Conservation (phyloP, 2,888 invertebrate genomes). For the Rhagium mordax region DNA sequence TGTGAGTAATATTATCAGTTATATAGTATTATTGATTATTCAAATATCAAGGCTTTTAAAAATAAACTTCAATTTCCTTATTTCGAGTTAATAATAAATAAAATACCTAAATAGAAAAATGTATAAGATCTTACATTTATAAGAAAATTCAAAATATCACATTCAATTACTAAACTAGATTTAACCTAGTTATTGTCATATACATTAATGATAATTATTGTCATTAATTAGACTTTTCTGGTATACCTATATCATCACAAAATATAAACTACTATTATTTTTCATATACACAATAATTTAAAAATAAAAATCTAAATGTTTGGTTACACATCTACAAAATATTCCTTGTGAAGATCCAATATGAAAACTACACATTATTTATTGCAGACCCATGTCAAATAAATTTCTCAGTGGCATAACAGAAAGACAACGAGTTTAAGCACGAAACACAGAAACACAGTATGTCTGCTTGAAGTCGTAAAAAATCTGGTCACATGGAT, state of each 20-base stretch:
- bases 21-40: neutral
- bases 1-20: too few species aligned
- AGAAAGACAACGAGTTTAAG: too few species aligned
- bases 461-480: too few species aligned
- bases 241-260: slow-evolving; percentile 13
- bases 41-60: neutral
- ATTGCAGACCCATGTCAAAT: too few species aligned
- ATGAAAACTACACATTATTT: neutral
- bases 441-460: too few species aligned
- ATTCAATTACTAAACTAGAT: neutral
- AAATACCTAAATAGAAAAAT: neutral
- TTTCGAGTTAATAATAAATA: neutral
- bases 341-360: neutral
- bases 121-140: neutral
- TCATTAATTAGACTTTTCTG: slow-evolving; percentile 31
- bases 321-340: too few species aligned
- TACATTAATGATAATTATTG: slow-evolving; percentile 30
- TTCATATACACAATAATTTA: neutral
- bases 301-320: neutral
- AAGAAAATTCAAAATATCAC: slow-evolving; percentile 18
- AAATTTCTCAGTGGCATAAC: too few species aligned
- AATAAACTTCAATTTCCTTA: neutral
- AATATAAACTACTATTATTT: neutral
- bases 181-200: too few species aligned
- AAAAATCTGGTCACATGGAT: too few species aligned